Evolutionary conservation across 2,888 invertebrate genomes (phyloP).

Genomic region (Schrankia costaestrigalis): DNA sequence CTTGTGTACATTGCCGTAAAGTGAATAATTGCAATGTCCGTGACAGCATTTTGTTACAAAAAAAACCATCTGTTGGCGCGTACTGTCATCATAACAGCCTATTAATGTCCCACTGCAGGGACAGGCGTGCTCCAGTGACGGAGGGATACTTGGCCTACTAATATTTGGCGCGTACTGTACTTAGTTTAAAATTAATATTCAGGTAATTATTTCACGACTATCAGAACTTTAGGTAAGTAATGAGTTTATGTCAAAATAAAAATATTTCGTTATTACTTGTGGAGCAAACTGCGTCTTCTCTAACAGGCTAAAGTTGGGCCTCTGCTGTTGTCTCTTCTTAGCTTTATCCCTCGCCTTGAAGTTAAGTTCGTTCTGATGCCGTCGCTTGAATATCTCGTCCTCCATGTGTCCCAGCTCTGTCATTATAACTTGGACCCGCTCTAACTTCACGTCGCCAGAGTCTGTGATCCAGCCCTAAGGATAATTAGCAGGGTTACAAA

Average conservation of each 20-base stretch:
- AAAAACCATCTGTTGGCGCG: no score
- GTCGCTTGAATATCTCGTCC: constrained; percentile 97
- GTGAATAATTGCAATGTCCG: no score
- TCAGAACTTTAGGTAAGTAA: background rate
- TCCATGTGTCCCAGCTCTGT: constrained; percentile 95
- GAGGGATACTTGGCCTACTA: no score
- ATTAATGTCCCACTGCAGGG: no score
- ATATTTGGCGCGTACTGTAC: no score
- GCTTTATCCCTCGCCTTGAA: constrained; percentile 90
- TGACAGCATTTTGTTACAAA: no score
- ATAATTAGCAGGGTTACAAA: no score
- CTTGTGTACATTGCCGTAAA: no score
- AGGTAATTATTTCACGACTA: no score
- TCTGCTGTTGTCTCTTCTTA: constrained; percentile 82
- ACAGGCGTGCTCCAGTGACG: no score
- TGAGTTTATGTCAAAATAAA: background rate
- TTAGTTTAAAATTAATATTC: no score
- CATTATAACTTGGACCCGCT: constrained; percentile 97
- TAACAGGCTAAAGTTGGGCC: constrained; percentile 85
- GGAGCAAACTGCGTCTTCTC: constrained; percentile 91
- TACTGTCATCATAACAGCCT: no score
- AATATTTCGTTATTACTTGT: constrained; percentile 61
- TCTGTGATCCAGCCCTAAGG: constrained; percentile 95
- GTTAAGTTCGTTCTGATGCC: constrained; percentile 92
- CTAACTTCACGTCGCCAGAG: constrained; percentile 95